Conservation (phyloP, 2,888 invertebrate species). For the Gymnosoma rotundatum region DNA sequence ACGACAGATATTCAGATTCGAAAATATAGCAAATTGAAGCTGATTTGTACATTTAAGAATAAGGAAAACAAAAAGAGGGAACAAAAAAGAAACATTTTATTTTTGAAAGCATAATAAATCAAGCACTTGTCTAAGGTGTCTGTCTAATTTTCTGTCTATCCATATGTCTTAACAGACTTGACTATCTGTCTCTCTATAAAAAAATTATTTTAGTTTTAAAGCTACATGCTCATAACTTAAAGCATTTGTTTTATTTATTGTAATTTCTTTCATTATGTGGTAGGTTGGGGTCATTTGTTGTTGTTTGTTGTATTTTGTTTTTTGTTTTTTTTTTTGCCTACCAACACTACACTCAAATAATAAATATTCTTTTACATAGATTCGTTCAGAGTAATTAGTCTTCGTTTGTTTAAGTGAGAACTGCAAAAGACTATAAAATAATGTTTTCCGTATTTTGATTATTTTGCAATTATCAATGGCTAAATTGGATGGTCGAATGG, state of each 20-base stretch:
- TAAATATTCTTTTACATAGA: constrained; percentile 58
- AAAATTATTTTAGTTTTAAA: constrained; percentile 39
- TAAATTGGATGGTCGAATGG: constrained; percentile 11
- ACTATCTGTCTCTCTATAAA: constrained; percentile 1
- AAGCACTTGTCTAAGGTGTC: constrained; percentile 67
- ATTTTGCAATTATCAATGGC: constrained; percentile 54
- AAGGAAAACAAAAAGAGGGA: neutral
- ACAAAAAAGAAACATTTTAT: constrained; percentile 33
- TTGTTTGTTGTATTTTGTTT: no score
- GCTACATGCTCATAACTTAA: constrained; percentile 45
- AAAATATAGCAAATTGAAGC: constrained; percentile 23
- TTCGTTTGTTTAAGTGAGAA: constrained; percentile 39
- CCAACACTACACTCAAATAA: constrained; percentile 34
- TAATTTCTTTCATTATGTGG: constrained; percentile 26
- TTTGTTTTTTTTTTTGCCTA: neutral
- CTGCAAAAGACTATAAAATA: constrained; percentile 11
- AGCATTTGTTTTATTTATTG: constrained; percentile 7
- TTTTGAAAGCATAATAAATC: constrained; percentile 73
- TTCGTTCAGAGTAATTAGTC: constrained; percentile 67
- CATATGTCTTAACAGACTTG: constrained; percentile 15
- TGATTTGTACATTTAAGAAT: constrained; percentile 44
- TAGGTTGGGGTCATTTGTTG: constrained; percentile 56
- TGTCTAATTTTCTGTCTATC: constrained; percentile 22
- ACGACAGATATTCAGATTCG: neutral
- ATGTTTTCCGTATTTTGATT: constrained; percentile 64